Base-by-base conservation (phyloP, 2,797 vertebrate genomes). In the Lophotriccus pileatus region DNA sequence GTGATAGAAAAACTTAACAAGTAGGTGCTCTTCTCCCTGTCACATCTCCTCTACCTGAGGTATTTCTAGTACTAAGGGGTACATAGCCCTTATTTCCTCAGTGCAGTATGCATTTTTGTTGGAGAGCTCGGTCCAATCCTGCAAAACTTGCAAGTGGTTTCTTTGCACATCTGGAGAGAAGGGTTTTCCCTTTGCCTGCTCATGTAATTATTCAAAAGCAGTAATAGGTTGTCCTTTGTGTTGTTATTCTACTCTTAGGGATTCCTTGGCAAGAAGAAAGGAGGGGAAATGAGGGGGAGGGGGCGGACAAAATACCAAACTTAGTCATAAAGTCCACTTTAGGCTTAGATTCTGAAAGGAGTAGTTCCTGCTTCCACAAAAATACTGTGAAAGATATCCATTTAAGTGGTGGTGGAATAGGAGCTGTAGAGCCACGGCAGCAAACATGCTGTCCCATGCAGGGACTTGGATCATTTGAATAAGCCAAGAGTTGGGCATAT, bases 281-380 rank as follows among this genome's bases (percentile, higher is more conserved):
- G n/a, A 14, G 15, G 17, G 2, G 1, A 6, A 5, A 2, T n/a
- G 32, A 5, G 9, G 5, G 3, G 21, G 14, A 52, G 20, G 14
- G 21, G 11, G 19, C 5, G 14, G 64, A 12, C 9, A 64, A 47
- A 56, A 58, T 36, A 6, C 1, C 24, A 36, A 67, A 85, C 41
- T 3, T 30, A 30, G 25, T 81, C 17, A 24, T 55, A 15, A 82
- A 76, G 22, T 62, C 16, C 4, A 7, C 28, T 60, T 89, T 14
- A 84, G 67, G 34, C 32, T 67, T 69, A 18, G 0, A 0, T 70
- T 63, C 25, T 67, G 25, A 53, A 92, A 86, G 25, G 56, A 52
- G 12, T 43, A 67, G 62, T 62, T 81, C 13, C 34, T 53, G 5
- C 27, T 85, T 78, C 30, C 20, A 27, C 34, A 53, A 32, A 74